Conservation (phyloP, 1,140 invertebrate species). For the Drosophila dunni region DNA sequence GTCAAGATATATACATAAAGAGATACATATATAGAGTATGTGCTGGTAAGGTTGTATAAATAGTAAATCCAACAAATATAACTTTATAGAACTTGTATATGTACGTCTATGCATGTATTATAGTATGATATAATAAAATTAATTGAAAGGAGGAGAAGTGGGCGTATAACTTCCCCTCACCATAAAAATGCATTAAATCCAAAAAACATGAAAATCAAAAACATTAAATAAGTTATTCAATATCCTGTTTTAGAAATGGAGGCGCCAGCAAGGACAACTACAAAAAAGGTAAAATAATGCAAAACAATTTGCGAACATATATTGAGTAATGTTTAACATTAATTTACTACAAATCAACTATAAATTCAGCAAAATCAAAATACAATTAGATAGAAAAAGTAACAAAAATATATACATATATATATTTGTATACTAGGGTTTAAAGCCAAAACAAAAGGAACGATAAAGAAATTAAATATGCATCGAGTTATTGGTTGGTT, state of each 20-base stretch:
- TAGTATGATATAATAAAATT: conserved; percentile 63
- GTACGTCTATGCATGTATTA: conserved; percentile 83
- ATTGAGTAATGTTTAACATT: conserved; percentile 82
- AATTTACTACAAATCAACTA: conserved; percentile 68
- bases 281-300: conserved; percentile 92
- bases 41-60: too few relatives aligned
- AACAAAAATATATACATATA: not conserved
- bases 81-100: conserved; percentile 34
- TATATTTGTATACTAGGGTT: not conserved
- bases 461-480: not conserved
- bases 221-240: conserved; percentile 89
- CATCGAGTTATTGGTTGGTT: not conserved
- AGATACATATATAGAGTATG: too few relatives aligned
- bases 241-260: conserved; percentile 94
- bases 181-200: conserved; percentile 87
- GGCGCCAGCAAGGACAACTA: conserved; percentile 93
- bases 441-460: not conserved
- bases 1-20: too few relatives aligned
- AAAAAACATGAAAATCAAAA: conserved; percentile 85
- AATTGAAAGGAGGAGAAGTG: conserved; percentile 81
- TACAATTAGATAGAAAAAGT: conserved; percentile 3
- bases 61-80: too few relatives aligned
- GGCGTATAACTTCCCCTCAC: conserved; percentile 83
- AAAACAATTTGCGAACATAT: conserved; percentile 70
- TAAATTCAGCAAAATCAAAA: conserved; percentile 31